Evolutionary conservation across 2,797 vertebrate genomes (phyloP).

Genomic region (Cacajao melanocephalus): DNA sequence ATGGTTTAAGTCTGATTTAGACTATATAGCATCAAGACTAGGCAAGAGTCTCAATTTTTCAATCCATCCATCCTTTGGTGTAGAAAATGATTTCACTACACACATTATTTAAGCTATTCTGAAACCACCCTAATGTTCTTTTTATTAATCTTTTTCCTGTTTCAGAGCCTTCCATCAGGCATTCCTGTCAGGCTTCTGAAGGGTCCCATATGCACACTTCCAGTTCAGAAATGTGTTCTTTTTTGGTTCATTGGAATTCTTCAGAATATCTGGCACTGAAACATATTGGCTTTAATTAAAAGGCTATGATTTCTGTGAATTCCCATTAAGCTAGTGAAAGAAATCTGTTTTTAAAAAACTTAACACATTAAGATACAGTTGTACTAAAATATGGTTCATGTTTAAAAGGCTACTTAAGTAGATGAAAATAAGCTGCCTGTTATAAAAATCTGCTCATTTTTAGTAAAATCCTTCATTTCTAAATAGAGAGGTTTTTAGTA

Average conservation of each 20-base stretch:
- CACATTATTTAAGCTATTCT: slow-evolving; percentile 23
- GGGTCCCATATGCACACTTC: slow-evolving; percentile 25
- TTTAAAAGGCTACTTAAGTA: slow-evolving; percentile 66
- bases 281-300: slow-evolving; percentile 74
- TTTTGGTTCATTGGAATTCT: slow-evolving; percentile 50
- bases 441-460: slow-evolving; percentile 66
- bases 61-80: slow-evolving; percentile 35
- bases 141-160: background rate
- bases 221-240: slow-evolving; percentile 60
- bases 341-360: slow-evolving; percentile 61
- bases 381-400: slow-evolving; percentile 54
- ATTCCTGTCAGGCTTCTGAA: slow-evolving; percentile 45
- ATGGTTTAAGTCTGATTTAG: background rate
- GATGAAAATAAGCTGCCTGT: slow-evolving; percentile 71
- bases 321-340: slow-evolving; percentile 63
- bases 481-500: slow-evolving; percentile 43
- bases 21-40: background rate
- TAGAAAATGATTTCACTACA: background rate
- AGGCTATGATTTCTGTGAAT: slow-evolving; percentile 63
- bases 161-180: slow-evolving; percentile 41
- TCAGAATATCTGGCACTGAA: slow-evolving; percentile 17
- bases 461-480: slow-evolving; percentile 54
- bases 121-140: background rate
- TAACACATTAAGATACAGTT: slow-evolving; percentile 56
- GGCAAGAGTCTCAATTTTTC: background rate